Evolutionary conservation across 2,888 invertebrate genomes (phyloP).

Genomic region (Mythimna pallens): DNA sequence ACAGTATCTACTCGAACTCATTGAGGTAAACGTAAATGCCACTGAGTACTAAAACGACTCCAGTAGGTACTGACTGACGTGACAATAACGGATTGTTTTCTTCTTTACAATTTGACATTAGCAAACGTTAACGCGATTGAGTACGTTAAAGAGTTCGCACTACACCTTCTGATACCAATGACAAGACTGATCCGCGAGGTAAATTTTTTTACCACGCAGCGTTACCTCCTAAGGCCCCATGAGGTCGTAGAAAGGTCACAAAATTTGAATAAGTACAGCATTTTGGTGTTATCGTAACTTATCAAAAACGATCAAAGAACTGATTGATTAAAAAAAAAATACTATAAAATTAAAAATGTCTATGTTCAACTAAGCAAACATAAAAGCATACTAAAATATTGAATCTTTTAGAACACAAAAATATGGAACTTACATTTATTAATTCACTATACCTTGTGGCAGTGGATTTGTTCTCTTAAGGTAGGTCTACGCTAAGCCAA

Average conservation of each 20-base stretch:
- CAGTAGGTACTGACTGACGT: too few relatives aligned
- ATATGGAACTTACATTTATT: background rate
- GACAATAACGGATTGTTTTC: too few relatives aligned
- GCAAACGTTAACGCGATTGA: too few relatives aligned
- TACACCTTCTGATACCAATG: too few relatives aligned
- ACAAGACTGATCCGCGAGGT: background rate
- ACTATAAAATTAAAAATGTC: background rate
- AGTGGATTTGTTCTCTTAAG: conserved; percentile 22
- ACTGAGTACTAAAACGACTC: too few relatives aligned
- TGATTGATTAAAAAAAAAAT: background rate
- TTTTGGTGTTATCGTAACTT: background rate
- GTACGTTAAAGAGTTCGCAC: too few relatives aligned
- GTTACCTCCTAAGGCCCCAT: too few relatives aligned
- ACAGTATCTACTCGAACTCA: too few relatives aligned
- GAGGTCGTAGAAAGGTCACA: background rate
- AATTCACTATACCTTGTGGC: background rate
- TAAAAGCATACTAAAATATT: background rate
- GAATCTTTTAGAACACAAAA: background rate
- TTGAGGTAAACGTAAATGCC: too few relatives aligned
- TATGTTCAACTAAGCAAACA: conserved; percentile 1
- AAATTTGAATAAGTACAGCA: background rate
- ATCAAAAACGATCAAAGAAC: background rate
- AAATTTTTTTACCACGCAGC: background rate
- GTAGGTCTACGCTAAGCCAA: too few relatives aligned
- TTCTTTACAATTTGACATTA: too few relatives aligned